Evolutionary conservation across 2,888 invertebrate genomes (phyloP), one percentile per base, ranked within the genome.

Genomic region (Lithophane ornitopus): DNA sequence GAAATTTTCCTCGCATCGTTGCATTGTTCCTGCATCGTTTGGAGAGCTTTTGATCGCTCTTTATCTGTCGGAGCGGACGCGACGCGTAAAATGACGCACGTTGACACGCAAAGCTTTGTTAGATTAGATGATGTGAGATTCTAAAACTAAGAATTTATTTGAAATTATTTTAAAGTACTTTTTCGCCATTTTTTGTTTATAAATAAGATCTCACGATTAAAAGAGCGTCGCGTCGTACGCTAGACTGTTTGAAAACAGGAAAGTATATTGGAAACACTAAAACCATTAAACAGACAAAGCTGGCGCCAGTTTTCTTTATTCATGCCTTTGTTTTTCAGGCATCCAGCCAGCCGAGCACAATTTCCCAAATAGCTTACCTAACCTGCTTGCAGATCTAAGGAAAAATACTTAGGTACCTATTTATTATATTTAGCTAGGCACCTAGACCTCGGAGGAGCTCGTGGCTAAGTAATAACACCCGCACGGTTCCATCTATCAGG

Each of bases 1-100:
- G 85, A 80, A 85, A 87, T 80, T 87, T 86, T 78, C 85, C 82
- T 87, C 76, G 62, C 46, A 61, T 54, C 56, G n/a, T 9, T 59
- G 70, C 80, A 71, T 74, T 82, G 80, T 63, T 16, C 28, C 62
- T 56, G 76, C 56, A 26, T 39, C 34, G 70, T 56, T n/a, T 46
- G 34, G 46, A 65, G 67, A 73, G 79, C 84, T 82, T 84, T 84
- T 68, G 63, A 73, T 66, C n/a, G 58, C n/a, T 49, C 49, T 70
- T 62, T 75, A 71, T 80, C 34, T 66, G 62, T 12, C 49, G 19
- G 1, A 72, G 49, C 44, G n/a, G 81, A 49, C 46, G 69, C 69
- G 59, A 70, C 70, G 61, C 67, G 44, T 74, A 65, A 49, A 65
- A 62, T 76, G 70, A 78, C 80, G 84, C 61, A 70, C 16, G 11